Percentiles rank a stretch among this genome's conserved stretches.
These are phyloP conservation scores for Eurois occulta DNA, from an alignment of 2,888 invertebrate genomes.

Conservation along the genomic window DNA sequence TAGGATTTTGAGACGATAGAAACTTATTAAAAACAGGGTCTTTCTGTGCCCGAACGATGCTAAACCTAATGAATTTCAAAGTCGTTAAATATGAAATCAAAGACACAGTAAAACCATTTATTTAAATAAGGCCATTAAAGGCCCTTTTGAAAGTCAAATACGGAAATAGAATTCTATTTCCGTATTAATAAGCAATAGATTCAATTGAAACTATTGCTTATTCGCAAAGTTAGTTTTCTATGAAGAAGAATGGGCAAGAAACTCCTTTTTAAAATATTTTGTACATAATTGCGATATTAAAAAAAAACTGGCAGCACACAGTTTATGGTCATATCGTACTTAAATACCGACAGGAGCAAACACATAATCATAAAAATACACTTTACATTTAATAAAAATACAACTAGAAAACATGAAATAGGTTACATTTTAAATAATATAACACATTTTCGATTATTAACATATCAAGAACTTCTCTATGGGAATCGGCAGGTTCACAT, in stretches of 20 bases:
- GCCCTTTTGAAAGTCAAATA: neutral
- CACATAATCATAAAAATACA: neutral
- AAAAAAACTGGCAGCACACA: too few relatives aligned
- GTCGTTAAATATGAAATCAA: neutral
- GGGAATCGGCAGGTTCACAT: neutral
- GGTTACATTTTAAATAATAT: neutral
- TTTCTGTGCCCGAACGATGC: too few relatives aligned
- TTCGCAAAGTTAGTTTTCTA: neutral
- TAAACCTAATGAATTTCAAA: neutral
- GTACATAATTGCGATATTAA: too few relatives aligned
- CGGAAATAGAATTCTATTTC: too few relatives aligned
- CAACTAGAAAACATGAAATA: neutral
- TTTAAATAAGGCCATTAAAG: neutral
- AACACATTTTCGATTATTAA: neutral
- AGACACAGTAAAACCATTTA: neutral
- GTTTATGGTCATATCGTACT: neutral
- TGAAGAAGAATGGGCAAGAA: neutral
- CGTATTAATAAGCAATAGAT: too few relatives aligned
- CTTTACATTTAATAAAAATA: neutral
- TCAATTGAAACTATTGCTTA: neutral
- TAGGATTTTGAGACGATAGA: neutral
- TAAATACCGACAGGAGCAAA: neutral
- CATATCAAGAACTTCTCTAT: neutral
- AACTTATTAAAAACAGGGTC: neutral
- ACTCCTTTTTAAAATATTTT: neutral